Percentiles rank a stretch among this genome's conserved stretches.
These are phyloP conservation scores for Eupleurogrammus muticus DNA, from an alignment of 2,797 vertebrate species.

Conservation along the genomic window DNA sequence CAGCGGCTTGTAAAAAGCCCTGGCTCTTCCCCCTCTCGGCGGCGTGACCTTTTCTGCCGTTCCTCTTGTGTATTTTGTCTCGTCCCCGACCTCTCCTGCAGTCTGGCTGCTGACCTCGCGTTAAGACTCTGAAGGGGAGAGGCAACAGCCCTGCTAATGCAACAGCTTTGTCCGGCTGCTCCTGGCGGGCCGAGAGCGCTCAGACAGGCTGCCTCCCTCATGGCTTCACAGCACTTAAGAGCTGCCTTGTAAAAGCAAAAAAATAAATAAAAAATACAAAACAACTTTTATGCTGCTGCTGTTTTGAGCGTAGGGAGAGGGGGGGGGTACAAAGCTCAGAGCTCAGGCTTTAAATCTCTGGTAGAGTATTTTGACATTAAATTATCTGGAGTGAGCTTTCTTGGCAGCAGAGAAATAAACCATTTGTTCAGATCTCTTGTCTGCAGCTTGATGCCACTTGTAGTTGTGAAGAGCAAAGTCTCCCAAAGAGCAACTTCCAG, in stretches of 20 bases:
- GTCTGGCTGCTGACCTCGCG: constrained; percentile 50
- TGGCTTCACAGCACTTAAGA: constrained; percentile 68
- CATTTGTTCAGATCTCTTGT: constrained; percentile 11
- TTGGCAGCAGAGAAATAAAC: constrained; percentile 1
- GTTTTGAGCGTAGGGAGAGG: no score
- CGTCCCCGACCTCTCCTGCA: constrained; percentile 35
- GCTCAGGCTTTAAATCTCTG: constrained; percentile 30
- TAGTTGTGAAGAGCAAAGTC: neutral
- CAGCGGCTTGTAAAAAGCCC: constrained; percentile 41
- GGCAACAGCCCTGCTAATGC: constrained; percentile 71
- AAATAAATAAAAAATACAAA: constrained; percentile 18
- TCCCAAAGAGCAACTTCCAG: neutral
- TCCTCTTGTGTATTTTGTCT: constrained; percentile 24
- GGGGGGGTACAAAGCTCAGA: neutral
- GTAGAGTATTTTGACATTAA: constrained; percentile 20
- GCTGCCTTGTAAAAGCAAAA: constrained; percentile 47
- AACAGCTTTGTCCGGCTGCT: constrained; percentile 63
- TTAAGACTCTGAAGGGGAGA: constrained; percentile 41
- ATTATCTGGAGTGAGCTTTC: neutral
- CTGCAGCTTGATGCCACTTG: constrained; percentile 2
- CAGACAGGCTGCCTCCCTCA: constrained; percentile 43
- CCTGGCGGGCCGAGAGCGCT: constrained; percentile 45
- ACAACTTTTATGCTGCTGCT: constrained; percentile 24
- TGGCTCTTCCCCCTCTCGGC: constrained; percentile 22
- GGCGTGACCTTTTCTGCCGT: constrained; percentile 43